Base-by-base conservation (phyloP, 2,888 invertebrate genomes). In the Anaspis maculata region DNA sequence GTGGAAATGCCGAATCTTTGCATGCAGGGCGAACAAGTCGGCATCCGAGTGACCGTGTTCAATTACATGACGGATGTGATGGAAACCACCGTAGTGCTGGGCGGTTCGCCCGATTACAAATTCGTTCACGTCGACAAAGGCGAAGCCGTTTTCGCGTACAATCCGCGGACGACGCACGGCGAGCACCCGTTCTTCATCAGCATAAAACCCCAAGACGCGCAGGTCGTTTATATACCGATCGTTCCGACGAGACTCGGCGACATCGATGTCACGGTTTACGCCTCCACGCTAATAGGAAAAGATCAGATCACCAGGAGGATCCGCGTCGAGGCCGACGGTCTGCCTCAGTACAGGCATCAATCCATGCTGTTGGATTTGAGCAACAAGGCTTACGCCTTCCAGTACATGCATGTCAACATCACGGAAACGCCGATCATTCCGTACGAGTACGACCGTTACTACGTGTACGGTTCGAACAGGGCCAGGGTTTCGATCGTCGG, bases 171-270 rank as follows among this genome's bases (percentile, higher is more conserved):
- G 2, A 86, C 90, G 2, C 83, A 77, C 61, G 94, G 94, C 37
- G 92, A 95, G 64, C 91, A 94, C 68, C 94, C 96, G 64, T 92
- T 94, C 69, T 87, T 95, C 63, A 78, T 94, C 50, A 92, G 83
- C 70, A n/a, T n/a, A n/a, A n/a, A n/a, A n/a, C 76, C 84, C 0
- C 88, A 88, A 55, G 84, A 83, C 57, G 83, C 83, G 0, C 72
- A 78, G 21, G 77, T 88, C 22, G 89, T 95, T 21, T 83, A 92
- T 66, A 71, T 96, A 47, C 95, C 95, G 0, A 84, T 96, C 19
- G 90, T 95, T 28, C 81, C 92, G 0, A 78, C 79, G 6, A 72
- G 80, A 14, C 69, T 88, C 12, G 91, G 91, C 2, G 78, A 83
- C 46, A 73, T 84, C 11, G 68, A 73, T 39, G 77, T 92, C 1